phyloP scores from a whole-genome alignment of 2,797 vertebrate genomes.

The Buceros bicornis region DNA sequence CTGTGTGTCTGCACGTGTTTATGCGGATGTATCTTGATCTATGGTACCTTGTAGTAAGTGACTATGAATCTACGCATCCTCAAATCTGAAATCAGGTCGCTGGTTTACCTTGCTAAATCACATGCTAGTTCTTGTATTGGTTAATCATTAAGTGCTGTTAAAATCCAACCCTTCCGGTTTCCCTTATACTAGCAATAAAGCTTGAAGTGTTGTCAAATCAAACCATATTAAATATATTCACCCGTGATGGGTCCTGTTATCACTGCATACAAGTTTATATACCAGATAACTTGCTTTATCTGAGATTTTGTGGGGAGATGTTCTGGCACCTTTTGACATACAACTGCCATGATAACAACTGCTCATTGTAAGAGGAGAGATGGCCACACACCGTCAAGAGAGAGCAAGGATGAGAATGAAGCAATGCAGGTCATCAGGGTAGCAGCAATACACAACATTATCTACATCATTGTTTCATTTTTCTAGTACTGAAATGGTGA shows the following conservation, averaged over 20 bases:
- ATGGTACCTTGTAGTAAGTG: no score
- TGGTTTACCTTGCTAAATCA: no score
- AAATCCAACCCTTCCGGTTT: neutral
- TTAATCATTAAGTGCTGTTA: no score
- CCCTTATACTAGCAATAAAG: neutral
- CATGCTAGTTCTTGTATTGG: no score
- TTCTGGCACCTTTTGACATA: neutral
- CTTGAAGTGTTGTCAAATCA: no score
- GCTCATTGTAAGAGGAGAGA: neutral
- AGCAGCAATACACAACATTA: neutral
- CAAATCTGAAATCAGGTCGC: no score
- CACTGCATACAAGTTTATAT: neutral
- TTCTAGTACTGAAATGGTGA: neutral
- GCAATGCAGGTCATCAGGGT: neutral
- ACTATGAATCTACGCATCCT: no score
- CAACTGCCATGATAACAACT: neutral
- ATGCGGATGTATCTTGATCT: no score
- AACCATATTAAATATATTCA: neutral
- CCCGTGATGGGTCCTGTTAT: neutral
- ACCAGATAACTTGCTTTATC: neutral
- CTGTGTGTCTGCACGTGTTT: no score
- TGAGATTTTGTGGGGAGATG: neutral
- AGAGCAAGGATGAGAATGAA: neutral
- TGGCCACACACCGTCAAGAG: neutral
- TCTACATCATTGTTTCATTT: neutral